These are phyloP conservation scores for Lutraria lutraria DNA, from an alignment of 2,888 invertebrate genomes.

Conservation along the genomic window DNA sequence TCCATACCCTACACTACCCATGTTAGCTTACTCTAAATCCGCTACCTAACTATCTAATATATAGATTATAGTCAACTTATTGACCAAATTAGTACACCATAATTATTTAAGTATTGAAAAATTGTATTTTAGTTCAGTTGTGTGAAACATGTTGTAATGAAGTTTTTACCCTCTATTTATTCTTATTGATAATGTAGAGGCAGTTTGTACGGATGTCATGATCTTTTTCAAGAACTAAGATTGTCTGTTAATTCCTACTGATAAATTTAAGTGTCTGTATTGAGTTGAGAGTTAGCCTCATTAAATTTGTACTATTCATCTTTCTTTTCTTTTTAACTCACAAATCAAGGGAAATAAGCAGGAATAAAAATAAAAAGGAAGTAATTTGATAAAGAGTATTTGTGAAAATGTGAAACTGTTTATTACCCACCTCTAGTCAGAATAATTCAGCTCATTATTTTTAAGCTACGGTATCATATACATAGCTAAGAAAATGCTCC, in stretches of 20 bases:
- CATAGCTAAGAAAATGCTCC: background rate
- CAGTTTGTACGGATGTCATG: no score
- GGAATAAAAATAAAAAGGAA: background rate
- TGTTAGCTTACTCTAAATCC: background rate
- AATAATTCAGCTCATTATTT: background rate
- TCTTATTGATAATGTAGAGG: no score
- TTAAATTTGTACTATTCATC: background rate
- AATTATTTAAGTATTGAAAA: no score
- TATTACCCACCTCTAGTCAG: background rate
- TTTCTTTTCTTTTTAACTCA: background rate
- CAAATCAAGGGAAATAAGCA: background rate
- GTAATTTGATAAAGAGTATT: background rate
- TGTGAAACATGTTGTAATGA: no score
- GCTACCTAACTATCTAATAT: background rate
- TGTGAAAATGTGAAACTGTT: background rate
- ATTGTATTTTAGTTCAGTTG: no score
- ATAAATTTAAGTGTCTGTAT: no score
- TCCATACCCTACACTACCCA: background rate
- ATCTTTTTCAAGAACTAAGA: no score
- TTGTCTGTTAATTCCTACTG: no score
- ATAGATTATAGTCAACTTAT: background rate
- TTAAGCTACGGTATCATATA: background rate
- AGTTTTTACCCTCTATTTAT: no score
- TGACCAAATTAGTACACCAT: no score
- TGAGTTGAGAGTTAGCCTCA: no score